Conservation (phyloP, 2,888 invertebrate species). For the Ormyrus nitidulus region DNA sequence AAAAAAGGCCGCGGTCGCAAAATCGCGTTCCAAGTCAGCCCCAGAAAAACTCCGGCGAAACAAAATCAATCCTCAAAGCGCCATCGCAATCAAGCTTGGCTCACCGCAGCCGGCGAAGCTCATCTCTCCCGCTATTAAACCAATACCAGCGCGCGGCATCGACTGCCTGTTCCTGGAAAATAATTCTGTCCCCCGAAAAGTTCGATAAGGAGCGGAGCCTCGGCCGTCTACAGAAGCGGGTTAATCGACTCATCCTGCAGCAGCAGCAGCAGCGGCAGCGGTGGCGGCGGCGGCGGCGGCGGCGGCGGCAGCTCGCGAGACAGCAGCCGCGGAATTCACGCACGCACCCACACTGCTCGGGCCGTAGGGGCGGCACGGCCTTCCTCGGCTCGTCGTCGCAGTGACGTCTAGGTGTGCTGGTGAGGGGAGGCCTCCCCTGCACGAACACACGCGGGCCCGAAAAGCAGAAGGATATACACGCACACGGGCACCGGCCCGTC, state of each 20-base stretch:
- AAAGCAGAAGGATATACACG: background rate
- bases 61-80: background rate
- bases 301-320: conserved; percentile 42
- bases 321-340: conserved; percentile 14
- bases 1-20: too few species aligned
- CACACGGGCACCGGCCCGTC: background rate
- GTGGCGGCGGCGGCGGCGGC: conserved; percentile 24
- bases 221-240: conserved; percentile 10
- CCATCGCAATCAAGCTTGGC: too few species aligned
- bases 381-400: conserved; percentile 31
- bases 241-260: conserved; percentile 57
- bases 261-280: conserved; percentile 18
- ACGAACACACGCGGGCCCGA: background rate
- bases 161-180: background rate
- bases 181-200: conserved; percentile 11
- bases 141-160: too few species aligned
- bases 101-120: too few species aligned
- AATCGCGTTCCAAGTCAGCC: too few species aligned
- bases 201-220: conserved; percentile 18
- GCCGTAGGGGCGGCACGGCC: background rate
- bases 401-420: conserved; percentile 11
- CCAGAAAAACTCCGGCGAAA: background rate
- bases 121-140: too few species aligned
- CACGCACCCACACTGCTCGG: background rate
- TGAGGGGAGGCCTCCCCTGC: background rate